A percentile compares a stretch with the other conserved stretches of the same genome.
Conservation (phyloP, 2,888 invertebrate species). For the Nomada hirtipes region DNA sequence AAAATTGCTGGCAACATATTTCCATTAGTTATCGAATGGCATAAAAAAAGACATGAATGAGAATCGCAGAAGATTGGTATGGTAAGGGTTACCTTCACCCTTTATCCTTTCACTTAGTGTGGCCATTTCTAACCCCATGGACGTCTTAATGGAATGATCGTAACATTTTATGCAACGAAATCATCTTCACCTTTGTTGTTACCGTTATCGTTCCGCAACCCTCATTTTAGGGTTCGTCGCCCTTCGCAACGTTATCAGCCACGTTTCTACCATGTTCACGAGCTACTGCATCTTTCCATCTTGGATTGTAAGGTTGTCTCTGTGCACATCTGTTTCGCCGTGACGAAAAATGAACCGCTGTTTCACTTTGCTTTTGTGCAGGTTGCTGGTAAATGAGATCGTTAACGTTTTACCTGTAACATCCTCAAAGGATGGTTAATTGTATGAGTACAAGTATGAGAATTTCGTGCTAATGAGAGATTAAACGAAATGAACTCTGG, state of each 20-base stretch:
- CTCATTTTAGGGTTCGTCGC: background rate
- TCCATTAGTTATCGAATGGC: too few relatives aligned
- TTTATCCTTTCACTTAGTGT: background rate
- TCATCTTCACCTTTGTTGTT: slow-evolving; percentile 28
- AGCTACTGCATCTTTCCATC: background rate
- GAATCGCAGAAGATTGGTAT: too few relatives aligned
- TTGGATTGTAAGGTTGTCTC: background rate
- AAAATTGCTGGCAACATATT: too few relatives aligned
- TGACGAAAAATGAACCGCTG: slow-evolving; percentile 13
- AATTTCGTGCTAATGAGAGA: background rate
- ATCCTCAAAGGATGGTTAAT: background rate
- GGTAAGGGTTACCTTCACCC: background rate
- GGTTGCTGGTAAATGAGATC: background rate
- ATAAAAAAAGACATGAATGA: too few relatives aligned
- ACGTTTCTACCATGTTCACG: background rate
- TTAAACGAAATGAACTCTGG: too few relatives aligned
- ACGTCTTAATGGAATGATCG: slow-evolving; percentile 38
- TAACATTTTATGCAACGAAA: slow-evolving; percentile 34
- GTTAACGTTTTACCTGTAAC: background rate
- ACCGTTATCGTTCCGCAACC: background rate
- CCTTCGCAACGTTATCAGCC: slow-evolving; percentile 7
- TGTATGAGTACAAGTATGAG: background rate
- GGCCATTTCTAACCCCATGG: background rate
- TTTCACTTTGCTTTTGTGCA: background rate
- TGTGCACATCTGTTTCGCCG: background rate